These are phyloP conservation scores for Alethe castanea DNA, from an alignment of 2,113 vertebrate genomes.

Conservation along the genomic window DNA sequence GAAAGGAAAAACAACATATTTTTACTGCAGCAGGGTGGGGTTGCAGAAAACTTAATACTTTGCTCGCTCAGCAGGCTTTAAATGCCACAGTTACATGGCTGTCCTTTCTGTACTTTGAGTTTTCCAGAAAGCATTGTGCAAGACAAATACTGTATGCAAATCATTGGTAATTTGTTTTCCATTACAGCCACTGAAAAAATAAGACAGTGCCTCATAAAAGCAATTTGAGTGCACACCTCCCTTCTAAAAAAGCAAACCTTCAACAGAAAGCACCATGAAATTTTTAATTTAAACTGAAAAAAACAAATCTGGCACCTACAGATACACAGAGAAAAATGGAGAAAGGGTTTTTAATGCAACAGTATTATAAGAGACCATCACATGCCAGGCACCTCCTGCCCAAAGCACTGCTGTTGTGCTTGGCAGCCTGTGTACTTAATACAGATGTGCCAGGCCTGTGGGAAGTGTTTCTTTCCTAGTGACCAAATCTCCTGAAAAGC, in stretches of 20 bases:
- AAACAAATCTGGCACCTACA: not conserved
- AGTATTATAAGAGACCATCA: not conserved
- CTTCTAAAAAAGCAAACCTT: not conserved
- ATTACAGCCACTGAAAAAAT: not conserved
- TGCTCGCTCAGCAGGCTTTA: not conserved
- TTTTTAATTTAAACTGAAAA: not conserved
- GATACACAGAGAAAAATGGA: not conserved
- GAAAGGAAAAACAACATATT: slow-evolving; percentile 17
- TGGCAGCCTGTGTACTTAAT: not conserved
- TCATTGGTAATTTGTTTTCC: not conserved
- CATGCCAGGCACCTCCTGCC: not conserved
- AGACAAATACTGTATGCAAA: not conserved
- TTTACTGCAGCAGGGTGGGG: slow-evolving; percentile 28
- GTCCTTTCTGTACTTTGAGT: not conserved
- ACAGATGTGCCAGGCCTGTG: not conserved
- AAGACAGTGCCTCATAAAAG: not conserved
- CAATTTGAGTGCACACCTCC: not conserved
- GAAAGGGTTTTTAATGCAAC: not conserved
- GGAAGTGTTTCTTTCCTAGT: not conserved
- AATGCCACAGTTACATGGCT: not conserved
- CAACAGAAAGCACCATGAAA: not conserved
- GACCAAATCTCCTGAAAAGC: not conserved
- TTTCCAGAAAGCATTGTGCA: not conserved
- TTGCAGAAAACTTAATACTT: not conserved
- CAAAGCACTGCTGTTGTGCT: not conserved